Percentiles rank a stretch among this genome's conserved stretches.
Evolutionary conservation across 2,797 vertebrate genomes (phyloP).

Genomic region (Rhabdophis nuchalis): DNA sequence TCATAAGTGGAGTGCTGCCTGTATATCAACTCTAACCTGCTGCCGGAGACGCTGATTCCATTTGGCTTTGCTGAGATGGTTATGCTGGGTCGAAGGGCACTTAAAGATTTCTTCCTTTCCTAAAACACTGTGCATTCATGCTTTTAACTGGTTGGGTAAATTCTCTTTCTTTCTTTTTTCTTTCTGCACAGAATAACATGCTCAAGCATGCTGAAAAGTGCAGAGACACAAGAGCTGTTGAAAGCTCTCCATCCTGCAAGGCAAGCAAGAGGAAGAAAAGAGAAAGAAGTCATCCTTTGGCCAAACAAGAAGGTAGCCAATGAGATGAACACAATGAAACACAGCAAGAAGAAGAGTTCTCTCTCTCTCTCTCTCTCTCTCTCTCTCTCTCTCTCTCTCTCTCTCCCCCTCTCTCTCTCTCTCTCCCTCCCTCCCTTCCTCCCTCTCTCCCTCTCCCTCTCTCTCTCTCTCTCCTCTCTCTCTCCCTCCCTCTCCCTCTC

Average conservation of each 20-base stretch:
- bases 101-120: not conserved
- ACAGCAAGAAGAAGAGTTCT: not conserved
- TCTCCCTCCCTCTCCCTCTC: too few relatives aligned
- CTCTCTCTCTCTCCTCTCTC: too few relatives aligned
- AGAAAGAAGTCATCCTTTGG: rapidly evolving
- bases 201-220: conserved; percentile 52
- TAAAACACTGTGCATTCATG: conserved; percentile 2
- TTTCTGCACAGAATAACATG: conserved; percentile 56
- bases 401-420: too few relatives aligned
- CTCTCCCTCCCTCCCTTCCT: too few relatives aligned
- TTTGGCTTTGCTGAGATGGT: not conserved
- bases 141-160: not conserved
- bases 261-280: conserved; percentile 12
- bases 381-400: too few relatives aligned
- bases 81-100: not conserved
- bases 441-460: too few relatives aligned
- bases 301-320: conserved; percentile 55
- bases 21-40: not conserved
- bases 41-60: not conserved
- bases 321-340: not conserved
- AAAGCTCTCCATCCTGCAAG: conserved; percentile 3
- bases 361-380: too few relatives aligned
- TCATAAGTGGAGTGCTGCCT: too few relatives aligned
- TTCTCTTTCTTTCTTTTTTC: conserved; percentile 34
- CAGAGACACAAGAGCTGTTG: not conserved